Conservation (phyloP, 2,113 vertebrate genomes). For the Spea bombifrons region DNA sequence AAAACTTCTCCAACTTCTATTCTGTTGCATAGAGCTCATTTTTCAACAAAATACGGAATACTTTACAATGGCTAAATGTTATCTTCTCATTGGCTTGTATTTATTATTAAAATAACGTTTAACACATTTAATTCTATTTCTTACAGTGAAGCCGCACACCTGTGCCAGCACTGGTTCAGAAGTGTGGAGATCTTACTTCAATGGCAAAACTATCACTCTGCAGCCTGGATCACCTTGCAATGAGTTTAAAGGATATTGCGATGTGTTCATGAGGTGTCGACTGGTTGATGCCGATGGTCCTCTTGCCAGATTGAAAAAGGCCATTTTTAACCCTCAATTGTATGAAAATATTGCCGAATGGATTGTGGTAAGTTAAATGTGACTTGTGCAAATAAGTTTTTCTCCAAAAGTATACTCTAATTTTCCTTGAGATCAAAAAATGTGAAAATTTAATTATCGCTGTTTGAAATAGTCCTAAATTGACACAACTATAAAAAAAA, state of each 20-base stretch:
- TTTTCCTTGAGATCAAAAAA: no score
- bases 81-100: no score
- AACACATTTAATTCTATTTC: no score
- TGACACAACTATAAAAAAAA: no score
- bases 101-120: no score
- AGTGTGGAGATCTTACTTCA: constrained; percentile 71
- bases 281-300: constrained; percentile 95
- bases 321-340: constrained; percentile 91
- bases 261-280: constrained; percentile 93
- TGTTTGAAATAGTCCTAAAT: no score
- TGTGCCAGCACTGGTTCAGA: constrained; percentile 87
- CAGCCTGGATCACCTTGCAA: constrained; percentile 97
- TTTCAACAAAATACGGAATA: no score
- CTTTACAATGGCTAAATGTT: no score
- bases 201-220: constrained; percentile 73
- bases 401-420: no score
- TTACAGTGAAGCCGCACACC: constrained; percentile 70
- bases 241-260: constrained; percentile 95
- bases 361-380: constrained; percentile 83
- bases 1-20: no score
- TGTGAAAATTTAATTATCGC: no score
- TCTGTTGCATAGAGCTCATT: no score
- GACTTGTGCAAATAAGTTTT: neutral
- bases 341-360: constrained; percentile 96
- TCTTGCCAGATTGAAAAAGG: constrained; percentile 92